Conservation (phyloP, 2,888 invertebrate genomes). For the Dicycla oo region DNA sequence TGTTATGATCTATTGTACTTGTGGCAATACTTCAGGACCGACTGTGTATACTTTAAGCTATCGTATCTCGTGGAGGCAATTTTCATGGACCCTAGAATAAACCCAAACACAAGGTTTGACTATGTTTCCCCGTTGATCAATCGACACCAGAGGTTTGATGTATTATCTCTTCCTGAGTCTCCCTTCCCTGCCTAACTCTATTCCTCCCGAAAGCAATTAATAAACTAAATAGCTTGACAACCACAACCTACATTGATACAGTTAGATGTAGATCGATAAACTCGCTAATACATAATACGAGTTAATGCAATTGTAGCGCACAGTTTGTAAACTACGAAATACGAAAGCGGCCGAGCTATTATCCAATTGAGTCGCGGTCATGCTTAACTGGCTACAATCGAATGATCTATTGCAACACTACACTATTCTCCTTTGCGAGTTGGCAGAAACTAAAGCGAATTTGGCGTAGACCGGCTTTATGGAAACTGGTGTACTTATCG, state of each 20-base stretch:
- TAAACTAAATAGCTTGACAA: neutral
- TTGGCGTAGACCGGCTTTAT: neutral
- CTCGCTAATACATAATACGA: neutral
- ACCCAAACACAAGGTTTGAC: too few species aligned
- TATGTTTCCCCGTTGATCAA: neutral
- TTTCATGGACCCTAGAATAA: neutral
- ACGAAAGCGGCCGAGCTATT: constrained; percentile 56
- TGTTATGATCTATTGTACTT: too few species aligned
- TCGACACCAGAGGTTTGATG: neutral
- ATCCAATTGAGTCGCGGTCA: constrained; percentile 49
- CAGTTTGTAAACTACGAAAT: constrained; percentile 28
- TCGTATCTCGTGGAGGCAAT: neutral
- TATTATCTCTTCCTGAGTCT: neutral
- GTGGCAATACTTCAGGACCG: too few species aligned
- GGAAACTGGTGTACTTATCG: neutral
- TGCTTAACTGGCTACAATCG: constrained; percentile 29
- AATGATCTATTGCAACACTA: constrained; percentile 29
- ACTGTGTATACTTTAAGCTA: too few species aligned
- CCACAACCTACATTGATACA: neutral
- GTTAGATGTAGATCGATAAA: neutral
- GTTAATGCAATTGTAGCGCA: constrained; percentile 12
- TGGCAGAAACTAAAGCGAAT: neutral
- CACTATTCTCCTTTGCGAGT: neutral
- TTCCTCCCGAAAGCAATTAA: neutral
- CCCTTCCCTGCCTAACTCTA: neutral